Base-by-base conservation (phyloP, 2,113 vertebrate species). In the Oxyruncus cristatus region DNA sequence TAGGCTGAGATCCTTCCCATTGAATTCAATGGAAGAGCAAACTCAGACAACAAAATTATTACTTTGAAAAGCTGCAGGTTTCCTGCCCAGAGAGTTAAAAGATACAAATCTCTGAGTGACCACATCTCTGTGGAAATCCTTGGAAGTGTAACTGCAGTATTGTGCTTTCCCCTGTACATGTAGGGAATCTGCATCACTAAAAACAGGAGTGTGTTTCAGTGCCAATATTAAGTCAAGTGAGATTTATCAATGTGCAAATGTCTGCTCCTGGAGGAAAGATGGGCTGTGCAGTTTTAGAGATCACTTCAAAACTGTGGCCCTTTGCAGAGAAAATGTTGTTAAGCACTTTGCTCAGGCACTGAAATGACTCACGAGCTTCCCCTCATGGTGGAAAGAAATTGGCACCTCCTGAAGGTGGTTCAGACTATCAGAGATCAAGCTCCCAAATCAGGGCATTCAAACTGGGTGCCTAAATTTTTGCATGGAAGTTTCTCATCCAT, bases 131-230 rank as follows among this genome's bases (percentile, higher is more conserved):
- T 7, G 12, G 35, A 75, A 87, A 82, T 44, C 56, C 70, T 56
- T 68, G 49, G 8, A 72, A 75, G 8, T 30, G 26, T 18, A 68
- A 33, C 27, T 42, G 46, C 10, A 41, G 10, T 26, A 23, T 1
- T 39, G 56, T 59, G n/a, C 32, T 44, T 92, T 84, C 9, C n/a
- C 32, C 53, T 62, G 44, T 8, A 19, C 37, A 12, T 0, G 0
- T 19, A 68, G 35, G 44, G n/a, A 71, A 71, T 28, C 24, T 35
- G 26, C 19, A 23, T 27, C 26, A 10, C 41, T 65, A 24, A 88
- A 73, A 76, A 1, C 37, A 68, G 41, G 49, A 79, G 21, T 8
- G 0, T 0, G 0, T 30, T 89, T 46, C 49, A n/a, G 35, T 42
- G 32, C 13, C 41, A 52, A 61, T 88, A 78, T 41, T 6, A 70